Evolutionary conservation across 1,140 invertebrate genomes (phyloP).

Genomic region (Nebria ingens): DNA sequence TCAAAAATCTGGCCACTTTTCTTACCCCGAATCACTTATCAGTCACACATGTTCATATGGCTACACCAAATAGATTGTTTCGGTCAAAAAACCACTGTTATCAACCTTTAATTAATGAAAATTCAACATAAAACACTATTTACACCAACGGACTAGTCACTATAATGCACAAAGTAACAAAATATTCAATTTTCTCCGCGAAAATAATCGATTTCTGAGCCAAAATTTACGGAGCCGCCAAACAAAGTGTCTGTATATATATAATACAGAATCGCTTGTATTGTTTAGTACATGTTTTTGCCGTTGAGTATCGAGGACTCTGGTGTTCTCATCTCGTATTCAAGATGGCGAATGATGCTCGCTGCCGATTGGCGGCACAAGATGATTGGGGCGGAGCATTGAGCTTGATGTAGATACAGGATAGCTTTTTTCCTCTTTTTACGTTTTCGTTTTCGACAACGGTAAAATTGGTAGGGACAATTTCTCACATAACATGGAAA

Average conservation of each 20-base stretch:
- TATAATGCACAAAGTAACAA: slow-evolving; percentile 1
- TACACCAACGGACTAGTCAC: background rate
- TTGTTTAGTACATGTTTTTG: slow-evolving; percentile 2
- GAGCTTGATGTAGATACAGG: background rate
- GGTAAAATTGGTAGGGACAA: background rate
- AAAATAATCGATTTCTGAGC: slow-evolving; percentile 5
- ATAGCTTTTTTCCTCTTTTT: no score
- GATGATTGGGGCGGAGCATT: background rate
- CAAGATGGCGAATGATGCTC: background rate
- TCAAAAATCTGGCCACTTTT: no score
- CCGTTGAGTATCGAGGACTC: slow-evolving; percentile 2
- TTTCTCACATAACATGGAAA: background rate
- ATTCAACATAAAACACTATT: background rate
- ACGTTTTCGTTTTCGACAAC: slow-evolving; percentile 7
- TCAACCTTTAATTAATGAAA: no score
- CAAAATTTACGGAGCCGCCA: background rate
- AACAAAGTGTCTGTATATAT: slow-evolving; percentile 1
- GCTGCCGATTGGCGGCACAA: background rate
- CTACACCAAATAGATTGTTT: no score
- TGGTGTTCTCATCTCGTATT: slow-evolving; percentile 4
- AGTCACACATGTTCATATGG: no score
- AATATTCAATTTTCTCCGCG: background rate
- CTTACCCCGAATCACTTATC: no score
- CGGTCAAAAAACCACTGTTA: no score
- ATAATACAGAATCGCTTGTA: slow-evolving; percentile 1